Conservation (phyloP, 2,797 vertebrate genomes). For the Mormyrus hasselquistii region DNA sequence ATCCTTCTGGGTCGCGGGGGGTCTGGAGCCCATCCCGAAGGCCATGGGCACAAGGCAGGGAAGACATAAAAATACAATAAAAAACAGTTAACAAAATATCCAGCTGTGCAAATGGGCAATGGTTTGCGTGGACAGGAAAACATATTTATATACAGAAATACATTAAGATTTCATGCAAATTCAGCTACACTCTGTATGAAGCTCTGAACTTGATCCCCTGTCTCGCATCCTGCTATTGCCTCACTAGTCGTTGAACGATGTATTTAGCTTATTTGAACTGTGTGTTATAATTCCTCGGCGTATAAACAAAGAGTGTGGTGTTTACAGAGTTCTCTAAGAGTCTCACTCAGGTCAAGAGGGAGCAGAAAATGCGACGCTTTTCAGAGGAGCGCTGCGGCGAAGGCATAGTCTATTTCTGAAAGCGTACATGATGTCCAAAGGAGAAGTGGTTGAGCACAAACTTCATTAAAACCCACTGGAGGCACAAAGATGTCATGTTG, state of each 20-base stretch:
- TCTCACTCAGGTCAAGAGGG: constrained; percentile 1
- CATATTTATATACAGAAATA: not conserved
- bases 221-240: not conserved
- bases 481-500: constrained; percentile 8
- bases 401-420: constrained; percentile 11
- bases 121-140: not conserved
- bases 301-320: not conserved
- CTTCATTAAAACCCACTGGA: constrained; percentile 10
- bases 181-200: not conserved
- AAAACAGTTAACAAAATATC: not conserved
- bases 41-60: too few relatives aligned
- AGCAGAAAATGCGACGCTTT: not conserved
- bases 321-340: constrained; percentile 4
- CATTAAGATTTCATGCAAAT: not conserved
- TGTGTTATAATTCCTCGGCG: not conserved
- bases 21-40: too few relatives aligned
- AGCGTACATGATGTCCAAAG: not conserved
- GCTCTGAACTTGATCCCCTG: not conserved
- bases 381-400: not conserved
- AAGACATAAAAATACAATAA: not conserved
- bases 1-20: too few relatives aligned
- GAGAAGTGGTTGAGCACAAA: constrained; percentile 1
- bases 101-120: not conserved
- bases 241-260: not conserved
- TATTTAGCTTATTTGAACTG: not conserved